Conservation (phyloP, 2,797 vertebrate species). For the Helostoma temminkii region DNA sequence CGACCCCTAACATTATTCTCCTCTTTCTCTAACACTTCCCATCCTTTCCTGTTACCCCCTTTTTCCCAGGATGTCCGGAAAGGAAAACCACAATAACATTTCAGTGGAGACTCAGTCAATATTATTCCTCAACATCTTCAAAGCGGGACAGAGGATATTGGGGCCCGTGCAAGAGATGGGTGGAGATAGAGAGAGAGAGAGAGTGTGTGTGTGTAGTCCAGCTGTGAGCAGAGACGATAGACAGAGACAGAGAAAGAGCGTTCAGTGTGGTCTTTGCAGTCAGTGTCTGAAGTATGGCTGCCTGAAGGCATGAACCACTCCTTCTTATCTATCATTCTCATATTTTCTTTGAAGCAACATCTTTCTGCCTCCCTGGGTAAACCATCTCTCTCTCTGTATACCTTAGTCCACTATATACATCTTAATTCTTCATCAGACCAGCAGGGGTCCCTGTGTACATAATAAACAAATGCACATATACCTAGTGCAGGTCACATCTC, state of each 20-base stretch:
- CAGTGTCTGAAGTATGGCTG: constrained; percentile 58
- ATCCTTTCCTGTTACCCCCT: constrained; percentile 12
- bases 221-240: constrained; percentile 52
- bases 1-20: constrained; percentile 24
- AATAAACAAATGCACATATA: constrained; percentile 57
- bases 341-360: constrained; percentile 57
- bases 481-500: constrained; percentile 7
- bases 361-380: constrained; percentile 34
- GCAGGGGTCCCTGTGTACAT: constrained; percentile 80
- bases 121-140: constrained; percentile 81
- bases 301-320: constrained; percentile 60
- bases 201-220: constrained; percentile 42
- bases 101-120: constrained; percentile 81
- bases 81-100: constrained; percentile 79
- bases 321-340: constrained; percentile 66
- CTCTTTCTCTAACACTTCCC: constrained; percentile 28
- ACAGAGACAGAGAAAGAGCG: constrained; percentile 9
- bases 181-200: constrained; percentile 51
- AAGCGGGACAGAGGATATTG: constrained; percentile 76
- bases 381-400: constrained; percentile 16
- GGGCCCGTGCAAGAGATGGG: constrained; percentile 59
- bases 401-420: constrained; percentile 13
- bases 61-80: constrained; percentile 67
- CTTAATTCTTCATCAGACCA: constrained; percentile 59
- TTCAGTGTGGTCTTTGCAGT: constrained; percentile 40